Conservation (phyloP, 1,140 invertebrate species). For the Meloidogyne exigua region DNA sequence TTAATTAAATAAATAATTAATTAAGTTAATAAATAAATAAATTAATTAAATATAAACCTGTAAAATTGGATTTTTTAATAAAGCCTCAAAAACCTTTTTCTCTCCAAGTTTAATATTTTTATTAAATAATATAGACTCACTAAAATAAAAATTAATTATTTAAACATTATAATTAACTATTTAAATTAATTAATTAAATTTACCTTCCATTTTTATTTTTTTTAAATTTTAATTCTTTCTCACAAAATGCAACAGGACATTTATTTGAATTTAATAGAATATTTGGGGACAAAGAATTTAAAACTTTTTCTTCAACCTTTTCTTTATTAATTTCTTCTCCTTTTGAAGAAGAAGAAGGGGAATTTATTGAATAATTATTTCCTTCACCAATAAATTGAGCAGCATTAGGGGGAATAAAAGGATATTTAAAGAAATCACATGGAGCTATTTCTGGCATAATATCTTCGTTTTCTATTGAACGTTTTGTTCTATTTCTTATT, state of each 20-base stretch:
- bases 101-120: neutral
- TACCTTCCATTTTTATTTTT: neutral
- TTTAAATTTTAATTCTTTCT: neutral
- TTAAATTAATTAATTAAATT: neutral
- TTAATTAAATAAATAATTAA: too few relatives aligned
- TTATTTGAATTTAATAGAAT: neutral
- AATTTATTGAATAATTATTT: too few relatives aligned
- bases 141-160: neutral
- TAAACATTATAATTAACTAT: too few relatives aligned
- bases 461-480: neutral
- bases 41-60: neutral
- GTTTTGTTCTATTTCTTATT: neutral
- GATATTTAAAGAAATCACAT: too few relatives aligned
- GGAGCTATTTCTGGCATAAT: too few relatives aligned
- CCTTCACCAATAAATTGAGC: too few relatives aligned
- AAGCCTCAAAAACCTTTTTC: neutral
- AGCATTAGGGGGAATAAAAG: too few relatives aligned
- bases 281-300: neutral
- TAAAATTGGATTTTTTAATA: constrained; percentile 1
- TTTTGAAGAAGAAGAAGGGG: too few relatives aligned
- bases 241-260: neutral
- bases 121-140: neutral
- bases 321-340: neutral
- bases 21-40: too few relatives aligned
- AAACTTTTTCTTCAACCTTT: neutral